Evolutionary conservation across 1,140 invertebrate species (phyloP).

Genomic region (Psilanteris sp.): DNA sequence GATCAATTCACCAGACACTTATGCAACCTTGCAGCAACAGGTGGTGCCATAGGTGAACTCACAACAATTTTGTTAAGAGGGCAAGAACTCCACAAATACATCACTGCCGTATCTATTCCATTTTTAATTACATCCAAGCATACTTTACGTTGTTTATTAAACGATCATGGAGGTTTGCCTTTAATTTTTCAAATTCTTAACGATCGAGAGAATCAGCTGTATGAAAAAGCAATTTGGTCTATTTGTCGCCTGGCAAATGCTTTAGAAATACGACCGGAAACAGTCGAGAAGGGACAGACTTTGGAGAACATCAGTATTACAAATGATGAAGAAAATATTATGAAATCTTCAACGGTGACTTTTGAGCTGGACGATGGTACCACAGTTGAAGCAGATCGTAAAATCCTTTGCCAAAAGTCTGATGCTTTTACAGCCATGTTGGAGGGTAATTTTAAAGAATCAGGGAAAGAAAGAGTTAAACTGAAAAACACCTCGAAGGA

Average conservation of each 20-base stretch:
- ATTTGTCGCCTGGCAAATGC: slow-evolving; percentile 70
- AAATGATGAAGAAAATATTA: neutral
- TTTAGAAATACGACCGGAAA: slow-evolving; percentile 66
- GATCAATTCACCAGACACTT: slow-evolving; percentile 67
- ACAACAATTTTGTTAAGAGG: slow-evolving; percentile 68
- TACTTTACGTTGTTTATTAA: slow-evolving; percentile 65
- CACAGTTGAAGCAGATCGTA: slow-evolving; percentile 81
- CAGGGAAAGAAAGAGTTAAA: slow-evolving; percentile 80
- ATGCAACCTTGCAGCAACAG: slow-evolving; percentile 67
- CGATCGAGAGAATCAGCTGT: slow-evolving; percentile 62
- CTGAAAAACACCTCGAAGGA: slow-evolving; percentile 81
- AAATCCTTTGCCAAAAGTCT: slow-evolving; percentile 82
- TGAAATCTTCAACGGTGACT: slow-evolving; percentile 74
- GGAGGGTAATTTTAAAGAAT: slow-evolving; percentile 84
- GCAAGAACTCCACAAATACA: slow-evolving; percentile 65
- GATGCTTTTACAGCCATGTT: slow-evolving; percentile 85
- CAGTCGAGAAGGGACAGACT: slow-evolving; percentile 7
- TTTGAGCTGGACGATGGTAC: slow-evolving; percentile 84
- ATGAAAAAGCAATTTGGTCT: slow-evolving; percentile 72
- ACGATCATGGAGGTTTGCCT: slow-evolving; percentile 68
- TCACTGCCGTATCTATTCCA: slow-evolving; percentile 75
- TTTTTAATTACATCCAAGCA: slow-evolving; percentile 70
- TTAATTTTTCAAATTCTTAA: slow-evolving; percentile 71
- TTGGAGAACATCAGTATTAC: neutral
- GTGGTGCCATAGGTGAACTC: slow-evolving; percentile 71